These are phyloP conservation scores for Urocynchramus pylzowi DNA, from an alignment of 2,113 vertebrate genomes.

Conservation along the genomic window DNA sequence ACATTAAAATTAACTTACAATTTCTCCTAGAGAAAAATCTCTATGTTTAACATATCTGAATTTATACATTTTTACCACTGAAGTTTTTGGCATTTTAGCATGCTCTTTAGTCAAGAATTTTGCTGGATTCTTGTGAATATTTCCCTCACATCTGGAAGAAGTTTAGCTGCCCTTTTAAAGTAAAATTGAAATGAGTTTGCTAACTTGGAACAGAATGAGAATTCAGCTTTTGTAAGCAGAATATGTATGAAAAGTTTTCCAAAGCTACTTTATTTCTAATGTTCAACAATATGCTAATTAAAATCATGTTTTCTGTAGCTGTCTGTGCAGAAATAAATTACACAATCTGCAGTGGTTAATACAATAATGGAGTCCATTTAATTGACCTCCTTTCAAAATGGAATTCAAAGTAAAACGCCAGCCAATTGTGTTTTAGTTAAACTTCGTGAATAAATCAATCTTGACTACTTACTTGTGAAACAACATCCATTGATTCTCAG, in stretches of 20 bases:
- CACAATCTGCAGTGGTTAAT: neutral
- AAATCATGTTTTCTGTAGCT: neutral
- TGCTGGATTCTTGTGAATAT: neutral
- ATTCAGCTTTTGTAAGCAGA: conserved; percentile 15
- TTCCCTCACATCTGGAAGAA: neutral
- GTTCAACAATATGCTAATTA: neutral
- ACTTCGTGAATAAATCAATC: neutral
- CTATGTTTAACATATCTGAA: neutral
- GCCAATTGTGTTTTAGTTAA: neutral
- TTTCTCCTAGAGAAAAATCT: neutral
- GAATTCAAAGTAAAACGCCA: neutral
- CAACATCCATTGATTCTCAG: neutral
- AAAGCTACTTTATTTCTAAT: conserved; percentile 1
- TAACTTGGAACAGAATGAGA: neutral
- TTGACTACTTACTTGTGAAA: neutral
- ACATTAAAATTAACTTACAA: neutral
- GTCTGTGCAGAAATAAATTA: neutral
- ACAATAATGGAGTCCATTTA: neutral
- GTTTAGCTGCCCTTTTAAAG: conserved; percentile 8
- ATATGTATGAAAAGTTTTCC: neutral
- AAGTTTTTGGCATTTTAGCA: neutral
- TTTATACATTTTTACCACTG: neutral
- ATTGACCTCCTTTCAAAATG: neutral
- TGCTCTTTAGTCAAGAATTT: neutral
- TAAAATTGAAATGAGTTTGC: conserved; percentile 7